phyloP scores from a whole-genome alignment of 2,797 vertebrate genomes.

The Poeciliopsis infans region DNA sequence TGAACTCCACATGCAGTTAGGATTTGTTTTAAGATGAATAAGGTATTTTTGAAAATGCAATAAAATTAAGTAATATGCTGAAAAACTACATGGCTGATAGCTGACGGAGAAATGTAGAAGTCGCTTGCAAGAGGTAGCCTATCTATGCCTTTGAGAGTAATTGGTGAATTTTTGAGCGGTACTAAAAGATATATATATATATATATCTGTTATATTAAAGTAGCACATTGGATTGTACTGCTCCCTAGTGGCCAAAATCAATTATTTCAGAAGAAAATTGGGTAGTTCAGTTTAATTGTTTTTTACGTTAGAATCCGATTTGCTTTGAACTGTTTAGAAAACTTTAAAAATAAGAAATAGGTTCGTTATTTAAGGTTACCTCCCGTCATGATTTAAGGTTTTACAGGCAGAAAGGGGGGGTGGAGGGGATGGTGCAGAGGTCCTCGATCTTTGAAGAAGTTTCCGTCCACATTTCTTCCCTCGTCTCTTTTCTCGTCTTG shows the following conservation, averaged over 20 bases:
- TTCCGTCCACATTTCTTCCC: conserved; percentile 43
- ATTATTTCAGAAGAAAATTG: not conserved
- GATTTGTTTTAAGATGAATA: too few species aligned
- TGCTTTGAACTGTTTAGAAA: not conserved
- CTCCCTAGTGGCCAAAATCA: not conserved
- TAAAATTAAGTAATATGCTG: not conserved
- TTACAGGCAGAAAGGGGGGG: conserved; percentile 3
- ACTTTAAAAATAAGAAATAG: not conserved
- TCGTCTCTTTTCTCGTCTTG: conserved; percentile 43
- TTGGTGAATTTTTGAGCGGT: too few species aligned
- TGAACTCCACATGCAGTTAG: conserved; percentile 14
- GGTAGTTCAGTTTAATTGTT: not conserved
- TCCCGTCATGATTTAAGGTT: conserved; percentile 23
- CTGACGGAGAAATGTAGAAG: not conserved
- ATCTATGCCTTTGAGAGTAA: too few species aligned
- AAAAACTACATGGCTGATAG: not conserved
- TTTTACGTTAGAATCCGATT: too few species aligned
- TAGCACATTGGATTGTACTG: too few species aligned
- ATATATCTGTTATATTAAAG: too few species aligned
- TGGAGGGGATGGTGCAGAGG: not conserved
- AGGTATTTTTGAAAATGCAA: not conserved
- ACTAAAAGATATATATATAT: too few species aligned
- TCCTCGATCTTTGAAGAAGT: conserved; percentile 33
- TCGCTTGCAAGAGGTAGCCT: too few species aligned
- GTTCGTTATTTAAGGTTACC: not conserved